A percentile compares a stretch with the other conserved stretches of the same genome.
These are phyloP conservation scores for Eptatretus atami DNA, from an alignment of 2,797 vertebrate genomes.

Conservation along the genomic window DNA sequence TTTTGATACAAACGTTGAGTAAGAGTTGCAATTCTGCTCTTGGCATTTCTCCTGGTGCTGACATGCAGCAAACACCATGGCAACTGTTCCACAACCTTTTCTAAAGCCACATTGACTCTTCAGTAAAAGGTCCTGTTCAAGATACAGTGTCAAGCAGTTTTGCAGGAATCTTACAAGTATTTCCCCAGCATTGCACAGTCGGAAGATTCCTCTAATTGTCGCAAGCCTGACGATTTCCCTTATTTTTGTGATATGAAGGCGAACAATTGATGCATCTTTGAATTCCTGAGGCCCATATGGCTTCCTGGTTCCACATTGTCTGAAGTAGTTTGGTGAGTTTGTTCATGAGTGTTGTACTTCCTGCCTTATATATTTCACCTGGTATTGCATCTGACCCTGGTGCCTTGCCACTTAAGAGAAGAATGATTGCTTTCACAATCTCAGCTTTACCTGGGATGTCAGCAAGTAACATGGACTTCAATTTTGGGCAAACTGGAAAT, in stretches of 20 bases:
- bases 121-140: neutral
- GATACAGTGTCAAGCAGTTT: neutral
- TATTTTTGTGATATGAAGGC: neutral
- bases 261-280: neutral
- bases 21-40: neutral
- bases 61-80: conserved; percentile 1
- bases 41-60: neutral
- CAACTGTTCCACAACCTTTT: neutral
- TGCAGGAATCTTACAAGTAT: neutral
- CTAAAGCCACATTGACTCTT: neutral
- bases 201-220: neutral
- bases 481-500: neutral
- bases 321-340: neutral
- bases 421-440: neutral
- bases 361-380: neutral
- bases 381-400: neutral
- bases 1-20: neutral
- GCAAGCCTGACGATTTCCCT: neutral
- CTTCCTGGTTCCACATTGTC: neutral
- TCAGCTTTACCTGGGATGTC: neutral
- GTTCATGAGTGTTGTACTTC: neutral
- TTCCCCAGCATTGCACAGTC: neutral
- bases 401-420: neutral
- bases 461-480: neutral
- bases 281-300: neutral